Evolutionary conservation across 2,888 invertebrate genomes (phyloP).

Genomic region (Ditula angustiorana): DNA sequence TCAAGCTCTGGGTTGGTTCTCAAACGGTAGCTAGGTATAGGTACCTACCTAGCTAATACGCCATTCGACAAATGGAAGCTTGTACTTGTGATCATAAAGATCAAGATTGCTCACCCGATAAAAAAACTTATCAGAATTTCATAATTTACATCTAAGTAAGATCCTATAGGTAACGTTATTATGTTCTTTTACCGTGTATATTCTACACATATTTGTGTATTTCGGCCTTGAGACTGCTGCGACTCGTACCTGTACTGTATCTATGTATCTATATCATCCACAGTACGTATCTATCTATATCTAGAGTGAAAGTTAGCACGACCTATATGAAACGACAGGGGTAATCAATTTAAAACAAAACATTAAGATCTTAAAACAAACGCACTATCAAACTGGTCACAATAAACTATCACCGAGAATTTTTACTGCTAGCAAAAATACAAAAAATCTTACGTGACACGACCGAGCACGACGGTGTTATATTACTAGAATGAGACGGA

Average conservation of each 20-base stretch:
- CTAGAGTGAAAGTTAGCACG: constrained; percentile 84
- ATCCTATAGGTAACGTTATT: constrained; percentile 49
- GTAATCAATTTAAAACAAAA: constrained; percentile 50
- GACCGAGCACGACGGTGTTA: constrained; percentile 86
- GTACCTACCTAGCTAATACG: constrained; percentile 52
- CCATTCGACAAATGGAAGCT: constrained; percentile 57
- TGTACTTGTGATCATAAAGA: constrained; percentile 54
- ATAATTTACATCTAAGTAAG: constrained; percentile 62
- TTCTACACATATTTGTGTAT: constrained; percentile 77
- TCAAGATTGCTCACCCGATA: constrained; percentile 49
- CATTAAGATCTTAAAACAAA: constrained; percentile 55
- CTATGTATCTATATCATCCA: constrained; percentile 52
- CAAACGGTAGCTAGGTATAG: constrained; percentile 42
- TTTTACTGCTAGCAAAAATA: constrained; percentile 73
- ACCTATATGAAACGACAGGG: constrained; percentile 69
- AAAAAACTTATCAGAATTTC: constrained; percentile 50
- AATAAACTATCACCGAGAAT: constrained; percentile 63
- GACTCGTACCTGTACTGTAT: constrained; percentile 75
- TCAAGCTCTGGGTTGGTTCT: constrained; percentile 47
- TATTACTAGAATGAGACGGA: constrained; percentile 82
- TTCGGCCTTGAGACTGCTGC: constrained; percentile 82
- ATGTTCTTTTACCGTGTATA: constrained; percentile 67
- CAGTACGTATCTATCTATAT: constrained; percentile 74
- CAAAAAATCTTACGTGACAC: constrained; percentile 85
- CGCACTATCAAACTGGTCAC: constrained; percentile 57